Percentiles rank a stretch among this genome's conserved stretches.
Conservation (phyloP, 2,888 invertebrate genomes). For the Thyatira batis region DNA sequence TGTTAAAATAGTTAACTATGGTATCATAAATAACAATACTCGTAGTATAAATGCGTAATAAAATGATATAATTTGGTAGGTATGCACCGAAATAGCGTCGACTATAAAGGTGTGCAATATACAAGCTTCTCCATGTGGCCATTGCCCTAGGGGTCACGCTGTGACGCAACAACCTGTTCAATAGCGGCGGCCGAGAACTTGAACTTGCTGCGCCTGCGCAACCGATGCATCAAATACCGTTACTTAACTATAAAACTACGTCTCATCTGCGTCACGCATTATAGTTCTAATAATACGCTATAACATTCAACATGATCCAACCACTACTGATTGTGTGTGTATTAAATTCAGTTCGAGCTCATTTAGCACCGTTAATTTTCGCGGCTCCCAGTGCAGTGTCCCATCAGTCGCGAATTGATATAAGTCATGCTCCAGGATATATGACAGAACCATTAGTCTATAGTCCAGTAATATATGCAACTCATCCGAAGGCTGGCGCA, state of each 20-base stretch:
- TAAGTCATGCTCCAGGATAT: constrained; percentile 56
- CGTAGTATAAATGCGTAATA: constrained; percentile 9
- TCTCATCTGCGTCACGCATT: constrained; percentile 44
- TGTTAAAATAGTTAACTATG: too few species aligned
- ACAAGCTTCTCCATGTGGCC: constrained; percentile 62
- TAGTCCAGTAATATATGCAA: constrained; percentile 45
- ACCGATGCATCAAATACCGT: constrained; percentile 60
- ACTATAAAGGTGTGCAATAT: constrained; percentile 34
- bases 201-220: constrained; percentile 55
- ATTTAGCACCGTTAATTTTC: constrained; percentile 59
- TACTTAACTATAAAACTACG: constrained; percentile 66
- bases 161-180: constrained; percentile 65
- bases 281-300: constrained; percentile 29
- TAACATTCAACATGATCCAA: constrained; percentile 55
- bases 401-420: constrained; percentile 80
- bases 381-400: constrained; percentile 80
- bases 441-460: constrained; percentile 56
- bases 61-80: too few species aligned
- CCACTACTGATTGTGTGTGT: constrained; percentile 46
- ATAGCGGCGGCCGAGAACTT: constrained; percentile 66
- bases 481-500: constrained; percentile 31
- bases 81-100: too few species aligned
- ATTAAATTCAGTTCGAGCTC: constrained; percentile 42
- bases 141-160: constrained; percentile 47
- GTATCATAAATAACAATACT: constrained; percentile 12